Evolutionary conservation across 2,113 vertebrate genomes (phyloP).

Genomic region (Ceuthmochares aereus): DNA sequence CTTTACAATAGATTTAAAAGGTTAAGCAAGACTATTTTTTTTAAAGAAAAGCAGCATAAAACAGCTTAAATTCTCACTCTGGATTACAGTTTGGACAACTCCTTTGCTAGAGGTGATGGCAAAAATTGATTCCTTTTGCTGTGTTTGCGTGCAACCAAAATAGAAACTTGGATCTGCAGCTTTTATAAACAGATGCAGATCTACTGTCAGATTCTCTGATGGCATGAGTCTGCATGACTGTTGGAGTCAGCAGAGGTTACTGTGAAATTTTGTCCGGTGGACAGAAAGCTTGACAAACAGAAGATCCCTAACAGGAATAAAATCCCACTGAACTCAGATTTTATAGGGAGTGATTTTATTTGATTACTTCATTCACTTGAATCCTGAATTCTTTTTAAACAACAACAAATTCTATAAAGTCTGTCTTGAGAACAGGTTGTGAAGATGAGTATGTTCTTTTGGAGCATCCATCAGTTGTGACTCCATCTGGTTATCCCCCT

Average conservation of each 20-base stretch:
- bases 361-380: background rate
- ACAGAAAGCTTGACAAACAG: background rate
- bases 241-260: background rate
- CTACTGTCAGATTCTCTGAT: background rate
- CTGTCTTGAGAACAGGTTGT: background rate
- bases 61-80: background rate
- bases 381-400: background rate
- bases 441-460: background rate
- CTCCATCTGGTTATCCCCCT: background rate
- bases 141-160: background rate
- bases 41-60: background rate
- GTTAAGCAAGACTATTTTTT: background rate
- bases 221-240: background rate
- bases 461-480: background rate
- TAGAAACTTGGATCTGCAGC: background rate
- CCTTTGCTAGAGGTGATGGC: slow-evolving; percentile 56
- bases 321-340: background rate
- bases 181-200: background rate
- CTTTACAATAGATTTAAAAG: background rate
- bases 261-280: background rate
- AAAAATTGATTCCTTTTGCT: background rate
- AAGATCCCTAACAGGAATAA: background rate
- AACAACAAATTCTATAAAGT: background rate
- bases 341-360: background rate
- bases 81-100: slow-evolving; percentile 63